Evolutionary conservation across 2,797 vertebrate genomes (phyloP).

Genomic region (Gymnothorax reevesii): DNA sequence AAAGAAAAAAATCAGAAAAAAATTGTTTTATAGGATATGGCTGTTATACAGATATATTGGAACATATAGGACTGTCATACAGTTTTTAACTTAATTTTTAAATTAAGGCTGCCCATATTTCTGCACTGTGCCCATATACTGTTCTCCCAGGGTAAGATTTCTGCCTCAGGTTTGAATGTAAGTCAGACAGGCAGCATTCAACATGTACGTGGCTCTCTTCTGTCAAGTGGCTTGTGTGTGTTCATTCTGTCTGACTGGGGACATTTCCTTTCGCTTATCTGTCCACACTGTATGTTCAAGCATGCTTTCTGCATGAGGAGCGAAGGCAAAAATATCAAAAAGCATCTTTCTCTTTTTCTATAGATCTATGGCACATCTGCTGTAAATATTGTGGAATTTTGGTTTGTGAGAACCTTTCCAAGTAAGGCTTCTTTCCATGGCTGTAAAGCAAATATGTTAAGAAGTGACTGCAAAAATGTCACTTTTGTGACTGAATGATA

Average conservation of each 20-base stretch:
- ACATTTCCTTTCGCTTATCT: background rate
- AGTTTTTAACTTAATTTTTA: too few species aligned
- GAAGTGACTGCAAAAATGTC: background rate
- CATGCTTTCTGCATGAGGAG: background rate
- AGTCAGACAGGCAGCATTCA: background rate
- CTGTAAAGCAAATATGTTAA: background rate
- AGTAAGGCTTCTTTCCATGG: background rate
- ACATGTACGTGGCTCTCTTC: background rate
- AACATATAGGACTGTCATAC: too few species aligned
- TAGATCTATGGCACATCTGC: constrained; percentile 4
- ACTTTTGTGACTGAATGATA: background rate
- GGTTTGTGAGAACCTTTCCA: background rate
- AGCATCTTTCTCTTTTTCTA: background rate
- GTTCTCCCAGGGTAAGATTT: background rate
- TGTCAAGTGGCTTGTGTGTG: background rate
- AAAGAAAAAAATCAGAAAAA: too few species aligned
- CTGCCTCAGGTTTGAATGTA: background rate
- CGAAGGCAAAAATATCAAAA: background rate
- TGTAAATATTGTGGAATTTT: background rate
- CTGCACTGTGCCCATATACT: background rate
- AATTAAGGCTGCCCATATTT: too few species aligned
- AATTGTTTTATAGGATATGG: too few species aligned
- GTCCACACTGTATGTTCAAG: background rate
- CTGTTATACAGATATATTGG: too few species aligned
- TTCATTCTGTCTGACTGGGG: background rate